These are phyloP conservation scores for Girardia tigrina DNA, from an alignment of 2,888 invertebrate genomes.

Conservation along the genomic window DNA sequence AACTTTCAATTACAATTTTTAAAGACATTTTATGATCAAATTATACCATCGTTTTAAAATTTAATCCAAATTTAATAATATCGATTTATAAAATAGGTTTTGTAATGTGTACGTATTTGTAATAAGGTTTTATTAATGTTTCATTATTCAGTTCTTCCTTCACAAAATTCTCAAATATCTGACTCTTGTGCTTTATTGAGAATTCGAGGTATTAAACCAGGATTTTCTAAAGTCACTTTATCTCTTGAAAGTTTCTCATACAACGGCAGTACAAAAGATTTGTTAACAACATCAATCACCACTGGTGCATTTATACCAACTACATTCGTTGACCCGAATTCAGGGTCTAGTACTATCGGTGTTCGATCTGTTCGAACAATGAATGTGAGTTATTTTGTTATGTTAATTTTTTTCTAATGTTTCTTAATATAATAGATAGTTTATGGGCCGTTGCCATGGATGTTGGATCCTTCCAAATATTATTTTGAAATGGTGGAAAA, in stretches of 20 bases:
- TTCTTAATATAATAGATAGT: background rate
- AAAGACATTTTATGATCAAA: too few relatives aligned
- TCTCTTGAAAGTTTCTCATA: background rate
- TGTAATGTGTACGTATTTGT: too few relatives aligned
- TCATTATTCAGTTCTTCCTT: background rate
- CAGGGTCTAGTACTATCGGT: background rate
- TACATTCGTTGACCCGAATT: background rate
- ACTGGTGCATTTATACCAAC: background rate
- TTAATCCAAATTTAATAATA: too few relatives aligned
- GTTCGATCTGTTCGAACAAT: background rate
- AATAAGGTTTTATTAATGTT: background rate
- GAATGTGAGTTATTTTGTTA: background rate
- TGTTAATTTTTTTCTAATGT: background rate
- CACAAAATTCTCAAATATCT: background rate
- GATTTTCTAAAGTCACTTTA: slow-evolving; percentile 43
- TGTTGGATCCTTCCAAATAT: slow-evolving; percentile 52
- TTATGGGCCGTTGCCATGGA: slow-evolving; percentile 60
- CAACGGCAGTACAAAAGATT: background rate
- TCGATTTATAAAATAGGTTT: too few relatives aligned
- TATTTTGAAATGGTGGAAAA: slow-evolving; percentile 40
- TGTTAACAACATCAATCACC: background rate
- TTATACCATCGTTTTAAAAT: too few relatives aligned
- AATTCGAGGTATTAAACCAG: slow-evolving; percentile 43
- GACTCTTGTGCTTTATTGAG: slow-evolving; percentile 41
- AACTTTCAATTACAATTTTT: too few relatives aligned